Percentiles rank a stretch among this genome's conserved stretches.
phyloP scores from a whole-genome alignment of 1,140 invertebrate genomes.

The Spodoptera frugiperda region DNA sequence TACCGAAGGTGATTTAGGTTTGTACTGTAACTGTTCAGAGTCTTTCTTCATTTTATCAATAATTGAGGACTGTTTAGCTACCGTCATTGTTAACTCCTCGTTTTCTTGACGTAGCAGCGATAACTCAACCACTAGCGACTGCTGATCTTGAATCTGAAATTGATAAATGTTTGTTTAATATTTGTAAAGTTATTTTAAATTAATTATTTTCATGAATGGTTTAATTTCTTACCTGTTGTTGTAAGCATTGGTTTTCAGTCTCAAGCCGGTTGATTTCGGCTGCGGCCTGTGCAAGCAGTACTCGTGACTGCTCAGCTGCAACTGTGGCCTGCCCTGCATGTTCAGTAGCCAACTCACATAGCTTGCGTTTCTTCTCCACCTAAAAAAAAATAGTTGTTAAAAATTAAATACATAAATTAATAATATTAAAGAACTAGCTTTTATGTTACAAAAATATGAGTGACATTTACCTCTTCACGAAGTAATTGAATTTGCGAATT shows the following conservation, averaged over 20 bases:
- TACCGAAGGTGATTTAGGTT: constrained; percentile 76
- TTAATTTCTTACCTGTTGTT: constrained; percentile 75
- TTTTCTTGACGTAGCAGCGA: constrained; percentile 81
- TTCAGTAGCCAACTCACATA: constrained; percentile 73
- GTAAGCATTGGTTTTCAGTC: constrained; percentile 69
- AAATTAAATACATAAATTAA: neutral
- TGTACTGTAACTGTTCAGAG: constrained; percentile 64
- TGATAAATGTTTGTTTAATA: neutral
- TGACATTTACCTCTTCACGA: constrained; percentile 71
- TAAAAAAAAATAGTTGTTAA: constrained; percentile 49
- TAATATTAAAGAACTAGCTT: neutral
- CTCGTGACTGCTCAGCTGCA: constrained; percentile 73
- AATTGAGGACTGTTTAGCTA: constrained; percentile 78
- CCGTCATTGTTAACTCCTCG: constrained; percentile 75
- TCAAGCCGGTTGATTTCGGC: constrained; percentile 71
- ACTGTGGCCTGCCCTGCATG: constrained; percentile 75
- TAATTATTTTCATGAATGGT: too few species aligned
- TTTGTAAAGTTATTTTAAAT: too few species aligned
- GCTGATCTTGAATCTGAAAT: constrained; percentile 80
- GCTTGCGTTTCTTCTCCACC: constrained; percentile 74
- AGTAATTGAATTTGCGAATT: constrained; percentile 77
- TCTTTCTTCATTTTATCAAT: constrained; percentile 81
- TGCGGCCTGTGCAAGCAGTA: constrained; percentile 70
- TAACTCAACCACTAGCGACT: constrained; percentile 79
- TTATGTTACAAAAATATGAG: neutral